Evolutionary conservation across 2,113 vertebrate genomes (phyloP).

Genomic region (Spizaetus ornatus): DNA sequence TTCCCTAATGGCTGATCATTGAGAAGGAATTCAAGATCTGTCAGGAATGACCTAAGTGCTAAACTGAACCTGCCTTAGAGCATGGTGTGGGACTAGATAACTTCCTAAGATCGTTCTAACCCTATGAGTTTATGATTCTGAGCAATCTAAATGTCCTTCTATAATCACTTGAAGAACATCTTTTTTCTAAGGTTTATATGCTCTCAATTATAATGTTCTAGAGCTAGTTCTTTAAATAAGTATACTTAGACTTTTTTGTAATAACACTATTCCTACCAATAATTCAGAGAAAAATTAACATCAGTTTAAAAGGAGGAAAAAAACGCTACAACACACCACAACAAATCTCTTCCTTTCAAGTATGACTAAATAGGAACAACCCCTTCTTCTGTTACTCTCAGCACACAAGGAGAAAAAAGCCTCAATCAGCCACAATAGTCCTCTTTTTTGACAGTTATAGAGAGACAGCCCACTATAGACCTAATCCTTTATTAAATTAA

Average conservation of each 20-base stretch:
- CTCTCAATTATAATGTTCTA: neutral
- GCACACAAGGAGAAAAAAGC: neutral
- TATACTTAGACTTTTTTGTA: neutral
- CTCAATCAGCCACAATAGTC: neutral
- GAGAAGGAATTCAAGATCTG: neutral
- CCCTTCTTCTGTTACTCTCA: neutral
- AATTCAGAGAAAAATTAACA: neutral
- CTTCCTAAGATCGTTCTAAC: neutral
- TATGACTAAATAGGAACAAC: neutral
- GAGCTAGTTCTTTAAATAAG: neutral
- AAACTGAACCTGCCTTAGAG: neutral
- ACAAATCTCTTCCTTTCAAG: neutral
- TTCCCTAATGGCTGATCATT: neutral
- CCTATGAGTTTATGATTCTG: neutral
- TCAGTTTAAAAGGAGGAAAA: neutral
- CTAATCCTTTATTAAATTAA: neutral
- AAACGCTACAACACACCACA: neutral
- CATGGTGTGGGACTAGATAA: neutral
- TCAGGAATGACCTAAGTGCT: neutral
- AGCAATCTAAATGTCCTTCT: neutral
- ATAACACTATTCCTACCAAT: neutral
- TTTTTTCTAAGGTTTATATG: neutral
- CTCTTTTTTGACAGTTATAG: neutral
- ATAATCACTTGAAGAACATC: neutral
- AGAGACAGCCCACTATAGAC: neutral